These are phyloP conservation scores for Muscicapa adusta DNA, from an alignment of 2,113 vertebrate genomes.

Conservation along the genomic window DNA sequence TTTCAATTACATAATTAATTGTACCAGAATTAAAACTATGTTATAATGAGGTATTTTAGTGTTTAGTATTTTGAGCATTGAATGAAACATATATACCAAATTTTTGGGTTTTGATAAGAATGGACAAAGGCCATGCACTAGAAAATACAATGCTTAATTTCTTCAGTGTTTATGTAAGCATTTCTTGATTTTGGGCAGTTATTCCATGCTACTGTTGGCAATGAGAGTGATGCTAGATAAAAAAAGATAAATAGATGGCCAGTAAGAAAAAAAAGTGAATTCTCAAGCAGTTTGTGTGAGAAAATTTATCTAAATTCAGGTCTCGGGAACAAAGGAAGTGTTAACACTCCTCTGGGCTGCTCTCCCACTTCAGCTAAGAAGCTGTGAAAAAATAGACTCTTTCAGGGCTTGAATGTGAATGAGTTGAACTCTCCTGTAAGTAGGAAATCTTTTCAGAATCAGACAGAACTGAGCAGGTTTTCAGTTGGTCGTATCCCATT, in stretches of 20 bases:
- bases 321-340: constrained; percentile 21
- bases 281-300: background rate
- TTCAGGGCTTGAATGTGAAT: constrained; percentile 36
- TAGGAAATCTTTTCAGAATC: constrained; percentile 34
- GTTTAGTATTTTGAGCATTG: background rate
- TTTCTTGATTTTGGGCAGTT: background rate
- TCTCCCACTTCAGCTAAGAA: background rate
- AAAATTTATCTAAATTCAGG: constrained; percentile 19
- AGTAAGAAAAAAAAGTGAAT: background rate
- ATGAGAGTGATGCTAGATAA: background rate
- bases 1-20: constrained; percentile 19
- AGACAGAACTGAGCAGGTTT: constrained; percentile 6
- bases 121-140: background rate
- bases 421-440: background rate
- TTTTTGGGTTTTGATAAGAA: constrained; percentile 19
- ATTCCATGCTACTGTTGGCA: background rate
- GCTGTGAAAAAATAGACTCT: constrained; percentile 44
- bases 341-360: constrained; percentile 16
- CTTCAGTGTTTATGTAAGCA: background rate
- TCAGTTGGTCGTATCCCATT: background rate
- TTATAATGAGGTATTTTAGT: background rate
- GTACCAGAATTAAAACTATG: background rate
- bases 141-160: background rate
- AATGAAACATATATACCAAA: background rate
- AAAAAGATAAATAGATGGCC: background rate